phyloP scores from a whole-genome alignment of 1,140 invertebrate genomes.

The Stegodyphus dumicola region DNA sequence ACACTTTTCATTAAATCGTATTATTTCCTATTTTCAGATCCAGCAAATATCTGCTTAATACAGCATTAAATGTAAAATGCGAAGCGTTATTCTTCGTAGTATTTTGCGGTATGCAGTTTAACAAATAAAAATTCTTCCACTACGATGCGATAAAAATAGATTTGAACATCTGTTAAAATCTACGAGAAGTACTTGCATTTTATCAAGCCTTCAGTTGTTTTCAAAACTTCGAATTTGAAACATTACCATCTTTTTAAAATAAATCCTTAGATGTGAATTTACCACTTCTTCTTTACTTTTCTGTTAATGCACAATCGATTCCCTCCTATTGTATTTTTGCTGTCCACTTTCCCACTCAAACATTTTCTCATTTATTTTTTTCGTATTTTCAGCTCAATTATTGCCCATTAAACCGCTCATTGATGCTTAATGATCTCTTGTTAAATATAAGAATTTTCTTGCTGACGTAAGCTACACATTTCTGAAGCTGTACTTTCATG shows the following conservation, averaged over 20 bases:
- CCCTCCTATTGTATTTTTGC: not conserved
- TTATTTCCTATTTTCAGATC: too few species aligned
- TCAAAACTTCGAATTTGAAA: too few species aligned
- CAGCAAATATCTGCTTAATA: too few species aligned
- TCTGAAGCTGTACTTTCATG: not conserved
- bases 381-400: not conserved
- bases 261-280: not conserved
- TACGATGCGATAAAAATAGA: too few species aligned
- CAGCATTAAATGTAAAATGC: too few species aligned
- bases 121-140: too few species aligned
- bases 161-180: too few species aligned
- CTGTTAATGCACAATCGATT: not conserved
- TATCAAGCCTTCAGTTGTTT: too few species aligned
- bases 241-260: not conserved
- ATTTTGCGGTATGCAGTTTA: too few species aligned
- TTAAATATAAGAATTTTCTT: not conserved
- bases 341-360: not conserved
- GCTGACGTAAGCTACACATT: constrained; percentile 1
- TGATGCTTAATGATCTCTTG: constrained; percentile 30
- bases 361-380: not conserved
- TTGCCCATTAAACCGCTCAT: constrained; percentile 26
- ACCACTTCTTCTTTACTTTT: not conserved
- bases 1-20: too few species aligned
- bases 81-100: too few species aligned
- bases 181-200: too few species aligned